These are phyloP conservation scores for Ceratoteleas bidentatus DNA, from an alignment of 1,140 invertebrate species.

Conservation along the genomic window DNA sequence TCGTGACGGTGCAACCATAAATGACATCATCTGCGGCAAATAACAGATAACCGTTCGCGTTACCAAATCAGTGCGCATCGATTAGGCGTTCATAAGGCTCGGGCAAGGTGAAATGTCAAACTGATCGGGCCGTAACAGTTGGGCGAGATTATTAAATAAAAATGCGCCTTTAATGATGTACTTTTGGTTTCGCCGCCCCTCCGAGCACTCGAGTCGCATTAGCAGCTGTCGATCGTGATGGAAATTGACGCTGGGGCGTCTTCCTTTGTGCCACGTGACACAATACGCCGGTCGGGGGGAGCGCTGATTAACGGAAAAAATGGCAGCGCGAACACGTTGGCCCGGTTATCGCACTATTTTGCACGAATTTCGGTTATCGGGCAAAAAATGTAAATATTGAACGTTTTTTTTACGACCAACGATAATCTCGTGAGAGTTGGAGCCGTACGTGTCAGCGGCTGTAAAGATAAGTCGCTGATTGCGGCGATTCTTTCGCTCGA, in stretches of 20 bases:
- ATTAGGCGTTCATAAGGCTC: neutral
- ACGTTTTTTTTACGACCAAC: conserved; percentile 18
- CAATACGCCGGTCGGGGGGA: too few species aligned
- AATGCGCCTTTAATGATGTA: conserved; percentile 56
- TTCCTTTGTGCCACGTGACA: too few species aligned
- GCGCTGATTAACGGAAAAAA: too few species aligned
- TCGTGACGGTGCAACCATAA: too few species aligned
- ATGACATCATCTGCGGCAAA: too few species aligned
- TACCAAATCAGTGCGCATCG: too few species aligned
- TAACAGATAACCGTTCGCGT: too few species aligned
- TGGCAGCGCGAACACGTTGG: conserved; percentile 17
- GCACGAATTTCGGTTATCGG: conserved; percentile 11
- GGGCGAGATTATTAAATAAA: conserved; percentile 37
- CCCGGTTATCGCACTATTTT: conserved; percentile 6
- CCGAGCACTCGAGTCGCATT: conserved; percentile 44
- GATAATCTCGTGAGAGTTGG: conserved; percentile 24
- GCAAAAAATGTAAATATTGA: conserved; percentile 18
- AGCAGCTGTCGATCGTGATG: conserved; percentile 60
- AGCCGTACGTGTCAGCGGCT: conserved; percentile 18
- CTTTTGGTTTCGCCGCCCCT: conserved; percentile 36
- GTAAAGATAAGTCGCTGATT: conserved; percentile 23
- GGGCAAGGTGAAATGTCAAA: neutral
- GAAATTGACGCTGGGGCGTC: conserved; percentile 46
- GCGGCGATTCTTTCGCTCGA: too few species aligned
- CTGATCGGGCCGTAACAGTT: conserved; percentile 26